phyloP scores from a whole-genome alignment of 92 coral and sea anemone species.

The Phenganax stokvisi region DNA sequence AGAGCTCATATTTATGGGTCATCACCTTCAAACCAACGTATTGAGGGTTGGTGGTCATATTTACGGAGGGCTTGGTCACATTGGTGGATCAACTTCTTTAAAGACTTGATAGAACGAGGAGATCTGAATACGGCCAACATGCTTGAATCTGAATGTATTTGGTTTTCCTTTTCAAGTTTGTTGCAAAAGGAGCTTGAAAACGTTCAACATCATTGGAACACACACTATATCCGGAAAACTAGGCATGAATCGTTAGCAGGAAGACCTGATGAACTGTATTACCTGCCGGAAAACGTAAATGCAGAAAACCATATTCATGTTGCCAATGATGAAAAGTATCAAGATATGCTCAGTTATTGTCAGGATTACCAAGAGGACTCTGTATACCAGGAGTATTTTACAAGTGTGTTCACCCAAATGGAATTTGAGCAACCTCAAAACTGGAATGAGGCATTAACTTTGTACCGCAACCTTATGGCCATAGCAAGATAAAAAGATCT shows the following conservation, averaged over 20 bases:
- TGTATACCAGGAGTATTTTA: constrained; percentile 52
- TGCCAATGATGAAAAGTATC: constrained; percentile 51
- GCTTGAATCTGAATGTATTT: too few species aligned
- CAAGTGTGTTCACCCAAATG: constrained; percentile 7
- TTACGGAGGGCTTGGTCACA: background rate
- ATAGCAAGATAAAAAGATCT: constrained; percentile 2
- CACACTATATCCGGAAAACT: background rate
- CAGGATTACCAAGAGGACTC: constrained; percentile 55
- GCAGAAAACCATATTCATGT: constrained; percentile 53
- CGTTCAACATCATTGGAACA: constrained; percentile 1
- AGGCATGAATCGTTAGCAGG: constrained; percentile 29
- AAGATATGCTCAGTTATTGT: constrained; percentile 51
- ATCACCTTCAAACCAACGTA: background rate
- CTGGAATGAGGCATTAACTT: constrained; percentile 29
- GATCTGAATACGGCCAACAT: background rate
- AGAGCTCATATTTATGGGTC: too few species aligned
- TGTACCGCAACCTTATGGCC: background rate
- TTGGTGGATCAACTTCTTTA: background rate
- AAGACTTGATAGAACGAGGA: background rate
- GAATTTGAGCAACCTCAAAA: background rate
- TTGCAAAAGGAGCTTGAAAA: background rate
- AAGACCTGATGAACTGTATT: constrained; percentile 51
- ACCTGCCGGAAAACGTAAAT: constrained; percentile 53
- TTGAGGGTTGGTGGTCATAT: background rate
- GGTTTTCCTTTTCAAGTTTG: background rate